Base-by-base conservation (phyloP, 1,140 invertebrate genomes). In the Colletes latitarsis region DNA sequence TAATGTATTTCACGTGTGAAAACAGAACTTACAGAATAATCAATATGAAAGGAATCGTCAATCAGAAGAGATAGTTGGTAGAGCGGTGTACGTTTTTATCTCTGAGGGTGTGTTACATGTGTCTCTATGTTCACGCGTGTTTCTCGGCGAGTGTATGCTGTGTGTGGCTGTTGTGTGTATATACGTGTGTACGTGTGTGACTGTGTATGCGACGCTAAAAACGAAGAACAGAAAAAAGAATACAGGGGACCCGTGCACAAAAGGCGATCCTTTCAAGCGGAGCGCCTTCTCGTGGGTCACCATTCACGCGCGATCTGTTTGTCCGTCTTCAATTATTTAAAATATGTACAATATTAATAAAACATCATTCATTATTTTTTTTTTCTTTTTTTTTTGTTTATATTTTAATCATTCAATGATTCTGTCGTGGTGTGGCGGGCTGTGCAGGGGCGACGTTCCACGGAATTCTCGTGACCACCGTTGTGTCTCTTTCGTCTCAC, bases 291-390 rank as follows among this genome's bases (percentile, higher is more conserved):
- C 53, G 63, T 79, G 82, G 80, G 81, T 90, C 85, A 67, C 86
- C 88, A 79, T 84, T 90, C 89, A 88, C 90, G 88, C 86, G 84
- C 87, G 81, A 90, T 90, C 85, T 88, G 85, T 87, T 87, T 91
- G 84, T 89, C 82, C 89, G 86, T 90, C 73, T 89, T 91, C 91
- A 90, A 92, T 91, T 91, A 92, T 93, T 92, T 91, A 92, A 92
- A 92, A 92, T 92, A 92, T 92, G 80, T 92, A 92, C 91, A 92
- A 90, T 92, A 91, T 92, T 92, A 92, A 91, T 92, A 92, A 92
- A 93, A 93, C 91, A 89, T 92, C 90, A 90, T 89, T 91, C 86
- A 88, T 82, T 49, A 77, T 86, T 74, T 76, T 83, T 80, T 84
- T 46, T 70, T 46, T 46, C 4, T 46, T 68, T 75, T 75, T 79